Base-by-base conservation (phyloP, 2,888 invertebrate species). In the Eustalomyia histrio region DNA sequence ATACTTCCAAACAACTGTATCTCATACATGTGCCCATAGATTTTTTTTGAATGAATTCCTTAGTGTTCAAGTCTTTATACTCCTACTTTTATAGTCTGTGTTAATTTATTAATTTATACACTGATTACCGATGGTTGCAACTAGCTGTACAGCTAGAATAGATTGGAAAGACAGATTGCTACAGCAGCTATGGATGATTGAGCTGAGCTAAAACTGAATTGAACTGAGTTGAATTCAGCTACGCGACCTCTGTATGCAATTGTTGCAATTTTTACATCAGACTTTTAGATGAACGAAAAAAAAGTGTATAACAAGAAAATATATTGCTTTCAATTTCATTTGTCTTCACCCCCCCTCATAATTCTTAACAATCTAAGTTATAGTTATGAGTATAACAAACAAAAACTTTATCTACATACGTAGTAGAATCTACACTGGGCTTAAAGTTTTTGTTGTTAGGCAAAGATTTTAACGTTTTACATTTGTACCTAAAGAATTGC, bases 101-200 rank as follows among this genome's bases (percentile, higher is more conserved):
- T 71, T 71, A 71, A 71, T 71, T 71, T 71, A 71, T 71, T 71
- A 71, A 71, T 71, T 71, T 71, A 71, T 71, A 71, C 71, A 71
- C 60, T 71, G 71, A 71, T 71, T 71, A 39, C 60, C 52, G 35
- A 60, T 21, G 16, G 18, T 69, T 58, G 67, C 67, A 55, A 57
- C 67, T 8, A 50, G 29, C n/a, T 17, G 8, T 8, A 24, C 3
- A 29, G 29, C 29, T 29, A 29, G 29, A 29, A 29, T 29, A 7
- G 4, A 29, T 29, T 29, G 14, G n/a, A 12, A n/a, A 60, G 35
- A 16, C 12, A 18, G 18, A 9, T 53, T 18, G 52, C 57, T 33
- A 2, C 60, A 69, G 50, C 60, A 60, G 12, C 29, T 58, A 12
- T 47, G 18, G 18, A 55, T 29, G 24, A 57, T 24, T 39, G 67